Evolutionary conservation across 2,888 invertebrate species (phyloP), one percentile per base, ranked within the genome.

Genomic region (Drosophila pseudotakahashii): DNA sequence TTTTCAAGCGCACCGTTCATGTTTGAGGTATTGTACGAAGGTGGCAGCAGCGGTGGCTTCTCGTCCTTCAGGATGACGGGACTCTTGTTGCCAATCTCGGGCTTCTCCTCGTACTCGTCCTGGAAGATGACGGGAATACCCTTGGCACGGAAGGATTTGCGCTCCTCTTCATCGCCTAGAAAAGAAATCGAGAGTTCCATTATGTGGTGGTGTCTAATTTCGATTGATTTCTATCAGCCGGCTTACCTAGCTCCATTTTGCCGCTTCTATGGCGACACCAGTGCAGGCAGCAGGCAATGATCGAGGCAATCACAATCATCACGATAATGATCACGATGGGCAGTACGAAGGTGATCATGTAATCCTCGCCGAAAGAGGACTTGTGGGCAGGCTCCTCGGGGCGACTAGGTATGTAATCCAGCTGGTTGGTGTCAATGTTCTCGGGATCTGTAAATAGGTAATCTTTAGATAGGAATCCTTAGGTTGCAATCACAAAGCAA

Each of bases 111-210:
- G 45, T 99, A 93, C 91, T 99, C 99, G 91, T 99, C 98, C 92
- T 97, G 97, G 93, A 99, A 98, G 89, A 99, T 99, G 41, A 99
- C 98, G 0, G 99, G 99, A 86, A 98, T 98, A 54, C 94, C 94
- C 91, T 96, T 96, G 82, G 96, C 96, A 52, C 96, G 94, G 93
- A 97, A 96, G 75, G 96, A 96, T 90, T 96, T 95, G 16, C 96
- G 94, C 80, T 97, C 97, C 88, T 97, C 97, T 88, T 97, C 96
- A 89, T 95, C 95, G 34, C 95, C 95, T 74, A 93, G 92, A 57
- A 62, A 62, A 30, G 16, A 34, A 42, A 47, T 19, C 9, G 7
- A 64, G 7, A 34, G 3, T 48, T 14, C 16, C 10, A 11, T 48
- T 57, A 7, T 19, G 13, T 16, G 2, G 2, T 10, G 7, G 9